Base-by-base conservation (phyloP, 2,113 vertebrate species). In the Chlamydotis undulata region DNA sequence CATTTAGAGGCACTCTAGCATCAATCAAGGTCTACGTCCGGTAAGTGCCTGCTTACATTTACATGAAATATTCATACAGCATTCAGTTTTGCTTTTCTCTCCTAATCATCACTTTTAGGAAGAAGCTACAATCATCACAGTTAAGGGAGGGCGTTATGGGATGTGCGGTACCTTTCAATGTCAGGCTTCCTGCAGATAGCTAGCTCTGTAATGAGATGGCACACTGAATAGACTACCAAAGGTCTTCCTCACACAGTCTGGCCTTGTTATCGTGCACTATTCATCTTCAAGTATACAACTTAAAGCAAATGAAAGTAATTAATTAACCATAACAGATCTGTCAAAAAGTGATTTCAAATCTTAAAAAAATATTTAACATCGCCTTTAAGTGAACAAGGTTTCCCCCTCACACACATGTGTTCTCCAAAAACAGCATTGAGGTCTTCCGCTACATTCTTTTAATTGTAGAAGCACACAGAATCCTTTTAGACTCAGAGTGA, bases 11-110 rank as follows among this genome's bases (percentile, higher is more conserved):
- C 98, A 99, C 98, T 99, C 98, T 97, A 97, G 98, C 98, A 99
- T 99, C 99, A 99, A 99, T 99, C 99, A 99, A 98, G 98, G 98
- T 97, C 98, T 98, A 96, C 97, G 98, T 98, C 98, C 98, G 98
- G 98, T 99, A 99, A 99, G 98, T 99, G 99, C 98, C 97, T 98
- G 98, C 99, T 99, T 99, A 99, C 98, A 99, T 99, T 99, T 99
- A 99, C 98, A 99, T 99, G 99, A 99, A 99, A 99, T 99, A 99
- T 99, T 99, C 99, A 99, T 99, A 98, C 98, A 96, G 98, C 98
- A 98, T 99, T 99, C 98, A 98, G 98, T 98, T 99, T 98, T 99
- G 98, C 98, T 99, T 98, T 99, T 98, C 98, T 98, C 98, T 98
- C 98, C 98, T 99, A 99, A 99, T 99, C 99, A 99, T 99, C 98